phyloP scores from a whole-genome alignment of 37 sponge, comb jelly and placozoan species.

The Beroe forskalii region DNA sequence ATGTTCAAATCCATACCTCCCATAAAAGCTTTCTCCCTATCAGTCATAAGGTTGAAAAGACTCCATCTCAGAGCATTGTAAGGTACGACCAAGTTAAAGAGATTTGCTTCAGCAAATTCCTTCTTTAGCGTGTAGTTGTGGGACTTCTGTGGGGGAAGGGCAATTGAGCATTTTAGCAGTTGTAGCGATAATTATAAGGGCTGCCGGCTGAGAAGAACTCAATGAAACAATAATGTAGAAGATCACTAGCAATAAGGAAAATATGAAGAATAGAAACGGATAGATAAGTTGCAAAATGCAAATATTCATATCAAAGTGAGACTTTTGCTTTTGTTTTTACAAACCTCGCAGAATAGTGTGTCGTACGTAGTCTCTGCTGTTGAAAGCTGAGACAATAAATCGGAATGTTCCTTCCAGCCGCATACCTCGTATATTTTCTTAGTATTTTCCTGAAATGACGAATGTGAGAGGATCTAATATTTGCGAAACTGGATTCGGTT shows the following conservation, averaged over 20 bases:
- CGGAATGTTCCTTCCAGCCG: background rate
- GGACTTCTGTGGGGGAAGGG: background rate
- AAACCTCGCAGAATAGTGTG: conserved; percentile 58
- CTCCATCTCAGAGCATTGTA: background rate
- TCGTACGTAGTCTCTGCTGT: background rate
- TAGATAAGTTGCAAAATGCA: no score
- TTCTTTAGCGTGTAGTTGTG: background rate
- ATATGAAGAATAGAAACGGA: no score
- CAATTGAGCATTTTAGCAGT: no score
- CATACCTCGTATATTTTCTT: background rate
- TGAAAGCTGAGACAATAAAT: background rate
- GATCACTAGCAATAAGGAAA: no score
- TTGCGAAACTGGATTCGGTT: no score
- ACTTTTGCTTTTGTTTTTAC: no score
- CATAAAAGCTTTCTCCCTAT: background rate
- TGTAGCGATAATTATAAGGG: no score
- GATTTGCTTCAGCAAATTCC: background rate
- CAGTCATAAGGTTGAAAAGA: background rate
- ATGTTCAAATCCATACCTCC: no score
- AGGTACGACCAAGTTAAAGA: background rate
- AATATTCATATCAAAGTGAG: no score
- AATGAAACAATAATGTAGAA: no score
- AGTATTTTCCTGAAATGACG: conserved; percentile 21
- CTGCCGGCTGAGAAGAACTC: no score
- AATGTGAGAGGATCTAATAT: background rate